Evolutionary conservation across 2,797 vertebrate species (phyloP).

Genomic region (Sylvilagus floridanus): DNA sequence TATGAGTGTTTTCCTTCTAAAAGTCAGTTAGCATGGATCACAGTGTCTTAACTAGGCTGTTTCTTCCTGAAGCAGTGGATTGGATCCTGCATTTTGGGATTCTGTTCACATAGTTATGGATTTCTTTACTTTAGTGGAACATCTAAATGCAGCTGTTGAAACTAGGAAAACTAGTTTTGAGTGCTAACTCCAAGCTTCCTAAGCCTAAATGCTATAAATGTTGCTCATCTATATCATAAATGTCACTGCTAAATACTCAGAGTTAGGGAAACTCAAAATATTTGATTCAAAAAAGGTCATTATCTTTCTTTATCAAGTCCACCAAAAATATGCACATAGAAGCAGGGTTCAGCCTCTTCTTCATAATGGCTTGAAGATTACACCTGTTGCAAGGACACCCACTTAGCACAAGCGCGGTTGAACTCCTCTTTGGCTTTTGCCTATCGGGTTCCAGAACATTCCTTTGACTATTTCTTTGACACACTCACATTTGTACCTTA

Average conservation of each 20-base stretch:
- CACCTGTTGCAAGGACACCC: neutral
- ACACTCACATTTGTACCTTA: neutral
- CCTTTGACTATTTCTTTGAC: neutral
- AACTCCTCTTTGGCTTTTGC: neutral
- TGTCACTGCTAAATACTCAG: constrained; percentile 27
- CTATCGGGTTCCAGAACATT: neutral
- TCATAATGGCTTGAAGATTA: neutral
- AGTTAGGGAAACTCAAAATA: constrained; percentile 12
- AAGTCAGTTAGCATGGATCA: neutral
- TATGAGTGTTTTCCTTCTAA: neutral
- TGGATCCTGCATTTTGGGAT: neutral
- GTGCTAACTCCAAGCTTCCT: neutral
- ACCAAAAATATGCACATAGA: neutral
- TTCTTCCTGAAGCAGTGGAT: neutral
- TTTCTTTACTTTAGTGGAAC: constrained; percentile 7
- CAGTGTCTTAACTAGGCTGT: neutral
- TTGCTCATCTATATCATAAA: neutral
- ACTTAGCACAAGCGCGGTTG: neutral
- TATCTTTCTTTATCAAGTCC: neutral
- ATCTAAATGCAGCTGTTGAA: constrained; percentile 27
- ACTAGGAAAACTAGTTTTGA: constrained; percentile 36
- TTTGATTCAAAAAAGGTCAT: neutral
- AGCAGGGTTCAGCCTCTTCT: neutral
- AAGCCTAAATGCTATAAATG: neutral
- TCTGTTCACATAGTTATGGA: neutral